Base-by-base conservation (phyloP, 1,140 invertebrate species). In the Drosophila tropicalis region DNA sequence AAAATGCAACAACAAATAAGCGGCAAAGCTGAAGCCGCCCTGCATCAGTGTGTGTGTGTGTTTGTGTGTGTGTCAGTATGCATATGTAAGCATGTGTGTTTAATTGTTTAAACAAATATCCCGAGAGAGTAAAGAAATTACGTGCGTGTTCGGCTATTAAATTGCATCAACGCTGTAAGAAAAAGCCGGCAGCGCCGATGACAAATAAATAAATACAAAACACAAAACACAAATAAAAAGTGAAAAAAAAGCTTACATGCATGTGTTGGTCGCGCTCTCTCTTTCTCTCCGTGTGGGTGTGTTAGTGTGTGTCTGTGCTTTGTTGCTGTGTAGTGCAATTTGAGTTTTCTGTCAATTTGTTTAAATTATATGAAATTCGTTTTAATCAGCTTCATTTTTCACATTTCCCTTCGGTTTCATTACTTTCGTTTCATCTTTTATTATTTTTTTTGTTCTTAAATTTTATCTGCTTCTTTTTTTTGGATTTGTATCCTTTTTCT, bases 101-200 rank as follows among this genome's bases (percentile, higher is more conserved):
- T 64, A 79, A 70, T 79, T 79, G 77, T 79, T 79, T 77, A 79
- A 79, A 65, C 73, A 79, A 79, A 69, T 25, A 25, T 25, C 19
- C 5, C 51, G 10, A 44, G 62, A 47, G 47, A 61, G 34, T 25
- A 44, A 55, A 61, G 34, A 73, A 64, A 57, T 76, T 71, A 17
- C 47, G 56, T 73, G 32, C 57, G 57, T 71, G 57, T 63, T 56
- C 54, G 68, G 67, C 44, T 56, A 74, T 67, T 67, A 62, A 67
- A 74, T 73, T 74, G 58, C 61, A 70, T 34, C 70, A 60, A 64
- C 60, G 58, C 55, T 19, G 69, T 65, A 44, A 67, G 34, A 36
- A 63, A 64, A 3, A 51, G 39, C 41, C 54, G 54, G 54, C 54
- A 56, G 40, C 13, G 29, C 22, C 10, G 56, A 57, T 47, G 41